Conservation (phyloP, 2,888 invertebrate species). For the Pherbina coryleti region DNA sequence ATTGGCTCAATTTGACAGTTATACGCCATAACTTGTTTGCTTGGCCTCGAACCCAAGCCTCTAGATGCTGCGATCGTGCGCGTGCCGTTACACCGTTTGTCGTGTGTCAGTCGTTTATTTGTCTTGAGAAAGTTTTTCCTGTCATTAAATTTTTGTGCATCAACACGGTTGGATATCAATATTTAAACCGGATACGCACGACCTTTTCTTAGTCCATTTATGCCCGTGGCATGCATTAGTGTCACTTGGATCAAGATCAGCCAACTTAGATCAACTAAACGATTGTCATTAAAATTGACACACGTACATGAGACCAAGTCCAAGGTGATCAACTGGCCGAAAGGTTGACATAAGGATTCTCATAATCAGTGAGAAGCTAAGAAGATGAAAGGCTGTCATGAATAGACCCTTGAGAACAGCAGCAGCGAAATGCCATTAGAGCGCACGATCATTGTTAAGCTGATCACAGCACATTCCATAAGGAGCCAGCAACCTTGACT, state of each 20-base stretch:
- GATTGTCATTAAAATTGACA: constrained; percentile 1
- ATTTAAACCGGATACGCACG: background rate
- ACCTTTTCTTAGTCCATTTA: constrained; percentile 15
- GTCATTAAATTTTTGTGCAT: constrained; percentile 12
- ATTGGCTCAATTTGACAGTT: constrained; percentile 24
- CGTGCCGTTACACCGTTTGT: constrained; percentile 51
- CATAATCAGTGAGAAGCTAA: background rate
- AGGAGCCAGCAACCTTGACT: constrained; percentile 12
- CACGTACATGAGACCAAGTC: background rate
- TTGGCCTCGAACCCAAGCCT: background rate
- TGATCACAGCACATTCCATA: background rate
- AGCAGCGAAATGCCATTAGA: constrained; percentile 28
- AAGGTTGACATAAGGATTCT: constrained; percentile 4
- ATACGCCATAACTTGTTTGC: background rate
- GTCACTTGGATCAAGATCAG: constrained; percentile 20
- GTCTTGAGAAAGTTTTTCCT: background rate
- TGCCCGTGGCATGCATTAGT: constrained; percentile 49
- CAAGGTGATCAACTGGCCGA: constrained; percentile 8
- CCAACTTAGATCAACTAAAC: constrained; percentile 17
- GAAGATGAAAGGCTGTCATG: background rate
- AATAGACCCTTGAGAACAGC: constrained; percentile 16
- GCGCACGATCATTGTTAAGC: background rate
- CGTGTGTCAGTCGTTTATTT: constrained; percentile 44
- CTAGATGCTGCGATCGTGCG: constrained; percentile 36
- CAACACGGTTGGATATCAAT: constrained; percentile 5